Evolutionary conservation across 2,888 invertebrate genomes (phyloP), one percentile per base, ranked within the genome.

Genomic region (Watsonalla cultraria): DNA sequence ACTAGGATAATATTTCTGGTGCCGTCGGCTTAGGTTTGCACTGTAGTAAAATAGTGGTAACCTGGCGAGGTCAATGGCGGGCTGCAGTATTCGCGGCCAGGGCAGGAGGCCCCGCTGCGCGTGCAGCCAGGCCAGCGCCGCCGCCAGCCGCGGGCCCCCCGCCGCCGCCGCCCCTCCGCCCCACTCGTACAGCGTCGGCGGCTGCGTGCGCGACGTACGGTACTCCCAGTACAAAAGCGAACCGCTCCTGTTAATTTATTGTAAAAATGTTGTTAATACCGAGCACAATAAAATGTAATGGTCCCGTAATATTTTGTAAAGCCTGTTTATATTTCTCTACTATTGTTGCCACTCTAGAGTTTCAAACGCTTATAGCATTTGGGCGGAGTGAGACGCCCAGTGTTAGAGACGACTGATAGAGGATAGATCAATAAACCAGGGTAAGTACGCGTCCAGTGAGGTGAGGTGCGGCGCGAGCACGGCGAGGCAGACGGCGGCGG

Each of bases 171-270:
- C 86, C 47, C 93, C 84, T 53, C 14, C 37, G 11, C 48, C 48
- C 48, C 48, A 49, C 48, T 49, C 48, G 37, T 86, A 78, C 6
- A 94, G 92, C 55, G 35, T 34, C 8, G 71, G 56, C 37, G 66
- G 63, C 58, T 70, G 71, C 13, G 65, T 64, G 78, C 84, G 76
- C 68, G 71, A 58, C 84, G 91, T 57, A 8, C 92, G 89, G 77
- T 95, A 95, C 79, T 94, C 93, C 86, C 96, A 94, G 69, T 95
- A 91, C 69, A 96, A 76, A 74, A 96, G 82, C 51, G 94, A 92
- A 2, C 96, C 96, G 65, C 94, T 95, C 60, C 96, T 96, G 80
- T 45, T 88, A 73, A 11, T 37, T 7, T 35, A 7, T 4, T 7
- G 15, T 5, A 6, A 15, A 8, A 9, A 15, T 46, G 24, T 24